Evolutionary conservation across 2,113 vertebrate species (phyloP), one percentile per base, ranked within the genome.

Genomic region (Hippocampus barbouri): DNA sequence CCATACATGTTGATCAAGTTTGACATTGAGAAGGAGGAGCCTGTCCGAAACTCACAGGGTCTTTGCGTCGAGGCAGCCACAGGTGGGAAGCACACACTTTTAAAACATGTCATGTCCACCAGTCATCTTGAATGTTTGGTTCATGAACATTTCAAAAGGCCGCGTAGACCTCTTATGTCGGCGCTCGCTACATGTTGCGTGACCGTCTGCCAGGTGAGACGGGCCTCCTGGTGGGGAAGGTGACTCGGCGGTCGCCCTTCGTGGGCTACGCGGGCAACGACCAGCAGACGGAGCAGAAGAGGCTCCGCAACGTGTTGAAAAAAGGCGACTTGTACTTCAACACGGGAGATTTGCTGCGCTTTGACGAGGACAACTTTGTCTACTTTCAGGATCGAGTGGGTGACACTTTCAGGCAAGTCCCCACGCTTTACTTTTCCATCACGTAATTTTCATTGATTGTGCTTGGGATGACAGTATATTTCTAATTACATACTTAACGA

Each of bases 351-450:
- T 88, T 97, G 56, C 82, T 99, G 18, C 59, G 82, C 59, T 56
- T 93, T 1, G 97, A 99, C 83, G 5, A 8, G 0, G 81, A 97
- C 1, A 86, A 87, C 1, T 98, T 98, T 82, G 0, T 98, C 12
- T 98, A 97, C 84, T 99, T 98, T 82, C 93, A 93, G 15, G 97
- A 99, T 83, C 92, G 96, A 0, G 92, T 97, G 0, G 96, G 97
- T 0, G 96, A 98, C 83, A 98, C 97, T 0, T 99, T 96, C 90
- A 94, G 97, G 97, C 92, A 54, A 79, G 86, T 25, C 43, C 8
- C 0, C 54, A 0, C n/a, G 3, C 15, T 45, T 45, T 12, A 45
- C 10, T 45, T 45, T 34, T 34, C 30, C 43, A 14, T 45, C 2
- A 45, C 14, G 43, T 45, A 0, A 45, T 45, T 45, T 45, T 45